Evolutionary conservation across 1,140 invertebrate genomes (phyloP), one percentile per base, ranked within the genome.

Genomic region (Drosophila hydei): DNA sequence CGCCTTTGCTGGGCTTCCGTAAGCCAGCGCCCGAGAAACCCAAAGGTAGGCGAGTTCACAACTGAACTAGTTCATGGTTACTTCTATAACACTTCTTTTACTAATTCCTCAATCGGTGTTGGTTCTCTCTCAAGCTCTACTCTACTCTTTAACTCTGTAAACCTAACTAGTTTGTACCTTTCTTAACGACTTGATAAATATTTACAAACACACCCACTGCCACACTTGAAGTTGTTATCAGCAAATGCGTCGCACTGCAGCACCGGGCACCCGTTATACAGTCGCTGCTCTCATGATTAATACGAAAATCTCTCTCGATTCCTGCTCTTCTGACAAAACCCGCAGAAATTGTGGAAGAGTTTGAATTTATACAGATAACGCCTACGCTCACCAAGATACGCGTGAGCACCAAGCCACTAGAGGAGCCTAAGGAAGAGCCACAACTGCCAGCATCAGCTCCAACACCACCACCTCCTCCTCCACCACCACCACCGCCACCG

Each of bases 11-110:
- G 75, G 97, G 97, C 45, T 94, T 98, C 76, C 93, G 97, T 19
- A 98, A 98, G 91, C 94, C 95, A 38, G 96, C 96, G 12, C 98
- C 97, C 4, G 96, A 97, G 90, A 94, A 94, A 90, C 95, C 95
- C 8, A 96, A 96, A 95, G 96, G 96, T 97, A 92, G 92, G 93
- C 40, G 4, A 14, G 1, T 12, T 1, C 4, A 52, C 7, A 47
- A 5, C 2, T 11, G 21, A 19, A 14, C 4, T 23, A 33, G 21
- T 18, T 16, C 16, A 5, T 16, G 38, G 12, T 40, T 40, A 14
- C 38, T 14, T 14, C 16, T 1, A 42, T 14, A 42, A 42, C 11
- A 33, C 7, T 59, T n/a, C n/a, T n/a, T n/a, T n/a, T 61, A 71
- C 62, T 88, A 63, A 78, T 59, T 54, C 18, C 67, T 43, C 33